phyloP scores from a whole-genome alignment of 2,113 vertebrate species.

The Alouatta palliata region DNA sequence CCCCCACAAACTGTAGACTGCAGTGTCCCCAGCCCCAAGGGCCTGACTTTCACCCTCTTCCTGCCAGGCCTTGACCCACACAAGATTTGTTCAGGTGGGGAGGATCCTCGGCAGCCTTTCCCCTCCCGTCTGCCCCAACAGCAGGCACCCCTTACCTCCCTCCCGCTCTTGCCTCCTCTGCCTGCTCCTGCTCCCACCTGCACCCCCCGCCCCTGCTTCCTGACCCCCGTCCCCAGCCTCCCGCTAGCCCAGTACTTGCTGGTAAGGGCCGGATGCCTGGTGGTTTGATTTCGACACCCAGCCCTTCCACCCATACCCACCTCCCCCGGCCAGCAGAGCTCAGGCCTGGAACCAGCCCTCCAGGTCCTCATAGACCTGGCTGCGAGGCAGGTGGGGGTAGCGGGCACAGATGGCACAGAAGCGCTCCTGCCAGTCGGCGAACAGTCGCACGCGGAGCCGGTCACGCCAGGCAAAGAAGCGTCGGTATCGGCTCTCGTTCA shows the following conservation, averaged over 20 bases:
- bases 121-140: neutral
- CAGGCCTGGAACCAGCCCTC: slow-evolving; percentile 83
- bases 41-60: neutral
- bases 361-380: slow-evolving; percentile 85
- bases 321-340: neutral
- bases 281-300: neutral
- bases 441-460: slow-evolving; percentile 82
- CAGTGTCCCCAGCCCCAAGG: neutral
- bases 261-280: neutral
- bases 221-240: neutral
- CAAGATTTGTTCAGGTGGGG: rapidly evolving
- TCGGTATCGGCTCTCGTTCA: slow-evolving; percentile 85
- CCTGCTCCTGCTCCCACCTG: neutral
- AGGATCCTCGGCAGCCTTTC: neutral
- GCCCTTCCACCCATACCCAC: neutral
- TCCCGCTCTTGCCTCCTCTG: neutral
- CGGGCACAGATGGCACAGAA: slow-evolving; percentile 89
- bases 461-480: slow-evolving; percentile 89
- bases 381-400: slow-evolving; percentile 79
- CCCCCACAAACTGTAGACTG: neutral
- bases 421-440: slow-evolving; percentile 89
- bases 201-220: neutral
- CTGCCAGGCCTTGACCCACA: too few species aligned
- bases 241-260: rapidly evolving
- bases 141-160: neutral